These are phyloP conservation scores for Thermophis baileyi DNA, from an alignment of 2,113 vertebrate species.

Conservation along the genomic window DNA sequence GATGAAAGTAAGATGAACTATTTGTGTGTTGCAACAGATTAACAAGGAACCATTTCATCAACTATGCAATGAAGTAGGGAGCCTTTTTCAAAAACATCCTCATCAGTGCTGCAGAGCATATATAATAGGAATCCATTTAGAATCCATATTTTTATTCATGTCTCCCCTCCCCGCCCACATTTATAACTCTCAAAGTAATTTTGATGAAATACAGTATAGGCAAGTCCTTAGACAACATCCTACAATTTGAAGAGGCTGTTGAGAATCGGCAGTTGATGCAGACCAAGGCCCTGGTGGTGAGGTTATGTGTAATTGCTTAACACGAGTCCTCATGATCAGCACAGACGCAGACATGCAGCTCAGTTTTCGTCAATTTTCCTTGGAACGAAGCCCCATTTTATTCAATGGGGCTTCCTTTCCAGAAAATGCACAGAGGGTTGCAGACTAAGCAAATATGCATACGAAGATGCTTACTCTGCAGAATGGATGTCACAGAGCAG, in stretches of 20 bases:
- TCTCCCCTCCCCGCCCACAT: not conserved
- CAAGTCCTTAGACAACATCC: not conserved
- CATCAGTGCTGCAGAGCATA: not conserved
- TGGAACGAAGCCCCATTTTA: not conserved
- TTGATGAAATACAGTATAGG: not conserved
- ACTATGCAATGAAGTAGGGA: not conserved
- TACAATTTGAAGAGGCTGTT: not conserved
- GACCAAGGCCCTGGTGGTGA: not conserved
- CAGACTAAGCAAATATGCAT: not conserved
- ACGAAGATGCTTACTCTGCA: not conserved
- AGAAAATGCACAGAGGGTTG: not conserved
- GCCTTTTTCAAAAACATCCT: not conserved
- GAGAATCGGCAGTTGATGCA: not conserved
- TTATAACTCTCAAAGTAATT: not conserved
- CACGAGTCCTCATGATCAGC: not conserved
- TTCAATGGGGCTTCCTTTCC: not conserved
- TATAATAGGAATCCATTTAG: not conserved
- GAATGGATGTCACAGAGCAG: not conserved
- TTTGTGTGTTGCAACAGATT: not conserved
- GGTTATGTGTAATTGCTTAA: not conserved
- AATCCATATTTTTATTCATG: not conserved
- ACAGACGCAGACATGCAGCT: not conserved
- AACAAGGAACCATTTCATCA: not conserved
- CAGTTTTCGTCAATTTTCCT: not conserved
- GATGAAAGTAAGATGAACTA: not conserved